A percentile compares a stretch with the other conserved stretches of the same genome.
phyloP scores from a whole-genome alignment of 2,797 vertebrate genomes.

The Valencia hispanica region DNA sequence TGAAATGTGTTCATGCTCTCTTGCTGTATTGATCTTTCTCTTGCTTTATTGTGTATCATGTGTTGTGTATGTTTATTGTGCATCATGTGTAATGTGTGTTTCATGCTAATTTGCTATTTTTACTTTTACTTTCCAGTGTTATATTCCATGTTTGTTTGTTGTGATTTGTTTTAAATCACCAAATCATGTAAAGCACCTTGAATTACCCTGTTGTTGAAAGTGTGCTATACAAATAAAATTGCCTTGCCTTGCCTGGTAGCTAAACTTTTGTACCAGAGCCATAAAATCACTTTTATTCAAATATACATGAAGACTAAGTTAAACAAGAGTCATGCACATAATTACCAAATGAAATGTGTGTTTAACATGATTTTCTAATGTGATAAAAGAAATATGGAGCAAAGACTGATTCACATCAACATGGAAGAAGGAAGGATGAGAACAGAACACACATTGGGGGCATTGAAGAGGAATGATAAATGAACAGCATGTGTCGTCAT shows the following conservation, averaged over 20 bases:
- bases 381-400: constrained; percentile 21
- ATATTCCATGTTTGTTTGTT: no score
- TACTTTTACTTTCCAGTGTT: no score
- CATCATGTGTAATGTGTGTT: no score
- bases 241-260: neutral
- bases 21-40: no score
- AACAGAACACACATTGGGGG: neutral
- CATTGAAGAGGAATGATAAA: constrained; percentile 53
- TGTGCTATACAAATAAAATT: no score
- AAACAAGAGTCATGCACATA: neutral
- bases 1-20: no score
- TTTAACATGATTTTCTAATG: neutral
- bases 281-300: neutral
- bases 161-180: no score
- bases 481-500: constrained; percentile 71
- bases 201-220: no score
- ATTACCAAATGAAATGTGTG: constrained; percentile 3
- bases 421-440: neutral
- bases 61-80: no score
- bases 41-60: no score
- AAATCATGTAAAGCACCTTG: no score
- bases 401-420: neutral
- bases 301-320: neutral
- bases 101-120: no score
- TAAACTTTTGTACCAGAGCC: neutral